A percentile compares a stretch with the other conserved stretches of the same genome.
These are phyloP conservation scores for Brachylomia viminalis DNA, from an alignment of 2,888 invertebrate species.

Conservation along the genomic window DNA sequence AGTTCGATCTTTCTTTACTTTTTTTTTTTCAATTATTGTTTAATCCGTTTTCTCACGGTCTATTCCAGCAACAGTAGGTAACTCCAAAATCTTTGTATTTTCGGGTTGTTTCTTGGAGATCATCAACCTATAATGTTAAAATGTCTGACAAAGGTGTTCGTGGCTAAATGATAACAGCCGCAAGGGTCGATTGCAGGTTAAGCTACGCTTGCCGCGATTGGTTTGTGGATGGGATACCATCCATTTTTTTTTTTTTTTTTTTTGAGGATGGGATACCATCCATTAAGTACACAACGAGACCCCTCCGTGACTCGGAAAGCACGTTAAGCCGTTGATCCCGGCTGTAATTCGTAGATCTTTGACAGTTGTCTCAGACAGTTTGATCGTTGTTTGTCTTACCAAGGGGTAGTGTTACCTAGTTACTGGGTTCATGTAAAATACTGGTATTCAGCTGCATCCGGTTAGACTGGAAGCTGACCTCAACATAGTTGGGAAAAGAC, in stretches of 20 bases:
- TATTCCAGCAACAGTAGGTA: too few species aligned
- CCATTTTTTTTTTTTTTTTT: too few species aligned
- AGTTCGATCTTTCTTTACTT: slow-evolving; percentile 49
- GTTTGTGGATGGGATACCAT: neutral
- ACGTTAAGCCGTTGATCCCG: neutral
- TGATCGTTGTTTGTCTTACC: too few species aligned
- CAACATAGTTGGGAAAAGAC: neutral
- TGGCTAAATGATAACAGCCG: neutral
- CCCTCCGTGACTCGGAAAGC: neutral
- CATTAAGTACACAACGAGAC: neutral
- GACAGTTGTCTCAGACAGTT: too few species aligned
- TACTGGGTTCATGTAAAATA: neutral
- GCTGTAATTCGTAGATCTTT: neutral
- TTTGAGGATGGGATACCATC: neutral
- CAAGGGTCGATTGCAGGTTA: neutral
- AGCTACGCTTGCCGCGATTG: neutral
- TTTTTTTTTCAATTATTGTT: slow-evolving; percentile 15
- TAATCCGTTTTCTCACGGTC: slow-evolving; percentile 50
- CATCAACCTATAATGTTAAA: neutral
- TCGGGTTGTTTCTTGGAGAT: neutral
- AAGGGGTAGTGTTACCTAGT: neutral
- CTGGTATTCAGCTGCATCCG: neutral
- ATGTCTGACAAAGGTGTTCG: neutral
- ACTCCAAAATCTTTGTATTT: neutral
- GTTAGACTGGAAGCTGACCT: neutral